Conservation (phyloP, 2,888 invertebrate species). For the Gryllus longicercus region DNA sequence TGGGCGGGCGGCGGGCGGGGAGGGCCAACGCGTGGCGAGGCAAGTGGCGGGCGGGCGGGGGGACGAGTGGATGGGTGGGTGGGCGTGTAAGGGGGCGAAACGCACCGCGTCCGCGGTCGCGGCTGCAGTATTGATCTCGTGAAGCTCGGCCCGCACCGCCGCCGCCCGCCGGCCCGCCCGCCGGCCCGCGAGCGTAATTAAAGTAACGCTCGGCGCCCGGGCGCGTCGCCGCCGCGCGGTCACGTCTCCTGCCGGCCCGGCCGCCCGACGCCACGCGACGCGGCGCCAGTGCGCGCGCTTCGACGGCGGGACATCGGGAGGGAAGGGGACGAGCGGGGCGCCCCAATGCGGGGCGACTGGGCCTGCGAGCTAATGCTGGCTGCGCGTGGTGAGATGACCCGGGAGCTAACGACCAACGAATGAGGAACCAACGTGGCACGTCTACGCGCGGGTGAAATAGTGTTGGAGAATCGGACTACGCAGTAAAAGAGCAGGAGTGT, state of each 20-base stretch:
- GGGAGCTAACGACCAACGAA: too few relatives aligned
- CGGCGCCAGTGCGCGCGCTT: background rate
- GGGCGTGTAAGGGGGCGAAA: background rate
- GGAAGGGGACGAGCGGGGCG: too few relatives aligned
- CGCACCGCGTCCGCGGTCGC: background rate
- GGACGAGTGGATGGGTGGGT: background rate
- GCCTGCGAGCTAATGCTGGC: too few relatives aligned
- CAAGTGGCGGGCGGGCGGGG: background rate
- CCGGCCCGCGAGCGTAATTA: background rate
- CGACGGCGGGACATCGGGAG: too few relatives aligned
- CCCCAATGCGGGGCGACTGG: too few relatives aligned
- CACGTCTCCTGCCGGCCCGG: background rate
- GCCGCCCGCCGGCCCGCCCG: background rate
- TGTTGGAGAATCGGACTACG: too few relatives aligned
- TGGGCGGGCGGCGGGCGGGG: background rate
- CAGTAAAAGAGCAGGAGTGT: too few relatives aligned
- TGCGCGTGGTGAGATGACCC: too few relatives aligned
- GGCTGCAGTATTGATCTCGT: slow-evolving; percentile 9
- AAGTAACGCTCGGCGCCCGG: background rate
- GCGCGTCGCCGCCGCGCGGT: background rate
- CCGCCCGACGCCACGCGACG: background rate
- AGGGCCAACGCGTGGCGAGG: background rate
- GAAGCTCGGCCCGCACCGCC: slow-evolving; percentile 4
- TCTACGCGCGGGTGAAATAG: too few relatives aligned
- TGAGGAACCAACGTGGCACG: too few relatives aligned